Base-by-base conservation (phyloP, 2,888 invertebrate genomes). In the Embidobia sp. region DNA sequence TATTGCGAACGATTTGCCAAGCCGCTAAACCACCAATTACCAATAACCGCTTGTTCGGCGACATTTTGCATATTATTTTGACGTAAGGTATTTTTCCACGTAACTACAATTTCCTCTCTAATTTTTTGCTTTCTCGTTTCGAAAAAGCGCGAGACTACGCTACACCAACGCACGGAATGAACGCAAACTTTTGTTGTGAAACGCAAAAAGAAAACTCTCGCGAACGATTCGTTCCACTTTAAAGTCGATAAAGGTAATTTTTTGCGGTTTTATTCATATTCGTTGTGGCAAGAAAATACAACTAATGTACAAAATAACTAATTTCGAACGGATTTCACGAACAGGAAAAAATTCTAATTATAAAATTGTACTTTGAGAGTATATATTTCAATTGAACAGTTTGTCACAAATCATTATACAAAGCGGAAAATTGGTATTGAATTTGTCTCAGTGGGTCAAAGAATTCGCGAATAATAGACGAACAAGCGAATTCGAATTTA, bases 1-100 rank as follows among this genome's bases (percentile, higher is more conserved):
- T 94, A 37, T 88, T 93, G 55, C 90, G 92, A 74, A 91, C 92
- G 11, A 93, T 94, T 83, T 94, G 94, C 80, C 94, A 94, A 85
- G 91, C 91, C 59, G 90, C 92, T 19, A 90, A 89, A 18, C 86
- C 89, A 11, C 91, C 91, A 53, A 87, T 92, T 63, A 78, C 77
- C 3, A 86, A 90, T 57, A 93, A 93, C 83, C 94, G 94, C 5
- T 86, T 94, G 4, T 82, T 94, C 37, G 94, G 94, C 2, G 93
- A 94, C 85, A 86, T 95, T 75, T 89, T 94, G 29, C 93, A 94
- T 84, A 91, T 94, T 29, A 85, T 94, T 70, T 92, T 95, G 74
- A 93, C 93, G 95, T 94, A 90, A 93, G 79, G 13, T 8, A 35
- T 10, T 31, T 35, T n/a, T 11, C 15, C 19, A 13, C 5, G n/a